phyloP scores from a whole-genome alignment of 2,113 vertebrate genomes.

The Piliocolobus tephrosceles region DNA sequence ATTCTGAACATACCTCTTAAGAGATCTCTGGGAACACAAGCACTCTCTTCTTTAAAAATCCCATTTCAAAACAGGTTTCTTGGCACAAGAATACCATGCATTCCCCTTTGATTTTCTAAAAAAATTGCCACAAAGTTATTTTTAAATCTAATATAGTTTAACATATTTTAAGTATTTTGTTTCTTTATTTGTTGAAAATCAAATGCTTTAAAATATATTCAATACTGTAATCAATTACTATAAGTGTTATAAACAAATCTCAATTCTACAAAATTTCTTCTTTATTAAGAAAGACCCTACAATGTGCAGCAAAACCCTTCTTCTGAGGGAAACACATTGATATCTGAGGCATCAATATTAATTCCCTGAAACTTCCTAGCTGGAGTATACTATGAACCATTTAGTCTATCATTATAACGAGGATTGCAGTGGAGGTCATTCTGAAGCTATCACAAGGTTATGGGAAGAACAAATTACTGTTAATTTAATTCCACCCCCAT shows the following conservation, averaged over 20 bases:
- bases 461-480: background rate
- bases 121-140: background rate
- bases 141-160: constrained; percentile 13
- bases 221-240: background rate
- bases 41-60: background rate
- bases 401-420: background rate
- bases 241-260: constrained; percentile 9
- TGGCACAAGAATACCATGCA: background rate
- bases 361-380: background rate
- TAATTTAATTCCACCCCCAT: background rate
- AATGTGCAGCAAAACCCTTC: background rate
- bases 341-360: background rate
- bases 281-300: constrained; percentile 4
- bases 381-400: background rate
- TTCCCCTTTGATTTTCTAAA: background rate
- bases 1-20: background rate
- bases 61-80: background rate
- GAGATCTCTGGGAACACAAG: background rate
- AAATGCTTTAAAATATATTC: constrained; percentile 15
- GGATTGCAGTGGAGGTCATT: background rate
- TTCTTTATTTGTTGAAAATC: background rate
- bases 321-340: background rate
- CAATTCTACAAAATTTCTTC: background rate
- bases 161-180: background rate
- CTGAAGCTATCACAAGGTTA: background rate